A percentile compares a stretch with the other conserved stretches of the same genome.
phyloP scores from a whole-genome alignment of 1,140 invertebrate species.

The Diabrotica virgifera region DNA sequence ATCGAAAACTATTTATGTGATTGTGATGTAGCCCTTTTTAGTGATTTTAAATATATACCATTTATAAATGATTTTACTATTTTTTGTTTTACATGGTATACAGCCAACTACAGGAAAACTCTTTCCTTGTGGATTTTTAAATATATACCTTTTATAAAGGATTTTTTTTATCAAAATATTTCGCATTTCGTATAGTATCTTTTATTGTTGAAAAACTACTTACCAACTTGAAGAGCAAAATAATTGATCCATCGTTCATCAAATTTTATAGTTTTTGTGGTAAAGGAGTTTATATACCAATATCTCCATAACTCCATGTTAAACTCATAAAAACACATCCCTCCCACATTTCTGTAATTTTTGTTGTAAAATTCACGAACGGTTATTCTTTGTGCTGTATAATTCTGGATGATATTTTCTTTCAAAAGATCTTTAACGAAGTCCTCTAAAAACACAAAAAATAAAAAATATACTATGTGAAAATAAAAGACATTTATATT shows the following conservation, averaged over 20 bases:
- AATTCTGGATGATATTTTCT: constrained; percentile 5
- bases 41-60: no score
- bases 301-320: neutral
- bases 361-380: constrained; percentile 20
- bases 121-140: no score
- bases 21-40: no score
- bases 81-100: no score
- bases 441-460: constrained; percentile 7
- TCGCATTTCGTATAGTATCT: no score
- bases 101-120: no score
- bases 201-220: neutral
- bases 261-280: constrained; percentile 10
- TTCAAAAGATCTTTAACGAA: constrained; percentile 5
- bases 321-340: constrained; percentile 3
- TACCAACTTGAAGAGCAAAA: constrained; percentile 6
- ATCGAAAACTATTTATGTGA: no score
- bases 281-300: constrained; percentile 8
- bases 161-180: no score
- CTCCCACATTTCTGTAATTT: constrained; percentile 9
- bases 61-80: no score
- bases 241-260: constrained; percentile 18
- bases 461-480: no score
- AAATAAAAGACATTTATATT: no score
- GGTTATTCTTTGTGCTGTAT: neutral
- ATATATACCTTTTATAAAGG: no score